Conservation (phyloP, 2,888 invertebrate species). For the Epirrita christyi region DNA sequence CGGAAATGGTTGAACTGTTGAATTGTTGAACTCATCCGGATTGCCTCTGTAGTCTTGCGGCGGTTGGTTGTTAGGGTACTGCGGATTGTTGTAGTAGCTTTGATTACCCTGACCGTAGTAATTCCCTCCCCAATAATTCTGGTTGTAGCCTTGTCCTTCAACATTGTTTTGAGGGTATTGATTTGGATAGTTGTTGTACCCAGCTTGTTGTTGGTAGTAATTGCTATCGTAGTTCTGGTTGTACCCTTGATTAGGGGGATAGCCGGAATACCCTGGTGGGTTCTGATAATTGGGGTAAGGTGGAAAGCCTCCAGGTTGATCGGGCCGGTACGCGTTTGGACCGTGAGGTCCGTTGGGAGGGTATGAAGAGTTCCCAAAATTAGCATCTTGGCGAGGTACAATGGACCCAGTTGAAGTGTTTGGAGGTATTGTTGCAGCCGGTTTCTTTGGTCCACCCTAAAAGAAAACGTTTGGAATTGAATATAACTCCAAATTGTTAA, state of each 20-base stretch:
- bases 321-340: constrained; percentile 58
- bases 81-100: constrained; percentile 73
- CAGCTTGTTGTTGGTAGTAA: constrained; percentile 72
- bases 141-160: constrained; percentile 70
- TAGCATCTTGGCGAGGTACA: constrained; percentile 52
- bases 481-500: too few relatives aligned
- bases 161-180: constrained; percentile 69
- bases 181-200: constrained; percentile 73
- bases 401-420: constrained; percentile 63
- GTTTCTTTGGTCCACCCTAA: constrained; percentile 76
- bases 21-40: constrained; percentile 54
- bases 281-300: constrained; percentile 74
- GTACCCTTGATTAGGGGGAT: constrained; percentile 79
- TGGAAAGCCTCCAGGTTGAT: constrained; percentile 67
- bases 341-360: constrained; percentile 69
- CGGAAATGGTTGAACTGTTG: constrained; percentile 40
- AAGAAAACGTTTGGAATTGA: not conserved
- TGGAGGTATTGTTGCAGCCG: constrained; percentile 80
- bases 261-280: constrained; percentile 58
- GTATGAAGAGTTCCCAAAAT: constrained; percentile 58
- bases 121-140: constrained; percentile 74
- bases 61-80: constrained; percentile 66
- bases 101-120: constrained; percentile 65
- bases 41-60: constrained; percentile 64
- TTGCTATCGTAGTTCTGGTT: constrained; percentile 72